These are phyloP conservation scores for Sinocyclocheilus grahami DNA, from an alignment of 2,113 vertebrate species.

Conservation along the genomic window DNA sequence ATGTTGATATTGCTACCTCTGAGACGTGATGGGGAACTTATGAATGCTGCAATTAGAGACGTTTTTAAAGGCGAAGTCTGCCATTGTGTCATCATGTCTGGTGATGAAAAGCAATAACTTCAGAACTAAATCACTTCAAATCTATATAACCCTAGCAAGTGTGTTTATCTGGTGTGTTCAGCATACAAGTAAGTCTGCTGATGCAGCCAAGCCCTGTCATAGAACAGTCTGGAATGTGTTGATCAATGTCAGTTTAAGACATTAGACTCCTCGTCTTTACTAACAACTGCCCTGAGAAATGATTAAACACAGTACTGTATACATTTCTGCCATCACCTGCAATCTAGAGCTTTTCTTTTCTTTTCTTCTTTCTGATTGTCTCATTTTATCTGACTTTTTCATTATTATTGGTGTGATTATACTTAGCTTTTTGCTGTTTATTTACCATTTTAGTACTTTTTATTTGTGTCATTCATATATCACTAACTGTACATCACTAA, in stretches of 20 bases:
- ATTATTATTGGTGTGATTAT: too few relatives aligned
- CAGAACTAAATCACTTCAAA: conserved; percentile 30
- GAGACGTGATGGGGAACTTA: conserved; percentile 49
- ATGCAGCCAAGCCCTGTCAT: conserved; percentile 14
- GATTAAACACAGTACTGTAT: neutral
- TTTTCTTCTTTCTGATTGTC: too few relatives aligned
- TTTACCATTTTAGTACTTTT: too few relatives aligned
- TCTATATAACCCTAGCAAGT: conserved; percentile 30
- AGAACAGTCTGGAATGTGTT: conserved; percentile 1
- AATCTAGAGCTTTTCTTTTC: too few relatives aligned
- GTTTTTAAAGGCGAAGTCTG: conserved; percentile 49
- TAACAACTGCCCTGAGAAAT: conserved; percentile 3
- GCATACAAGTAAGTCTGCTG: conserved; percentile 7
- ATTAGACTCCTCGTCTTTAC: conserved; percentile 24
- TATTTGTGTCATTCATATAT: too few relatives aligned
- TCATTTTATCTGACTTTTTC: too few relatives aligned
- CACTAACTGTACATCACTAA: too few relatives aligned
- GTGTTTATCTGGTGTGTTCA: conserved; percentile 25
- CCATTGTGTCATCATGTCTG: conserved; percentile 51
- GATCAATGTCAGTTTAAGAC: conserved; percentile 8
- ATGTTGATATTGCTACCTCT: conserved; percentile 54
- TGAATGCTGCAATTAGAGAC: conserved; percentile 51
- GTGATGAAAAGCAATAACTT: conserved; percentile 44
- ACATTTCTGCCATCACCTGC: too few relatives aligned
- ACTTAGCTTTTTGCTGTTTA: too few relatives aligned